Base-by-base conservation (phyloP, 2,888 invertebrate species). In the Pseudoips prasinana region DNA sequence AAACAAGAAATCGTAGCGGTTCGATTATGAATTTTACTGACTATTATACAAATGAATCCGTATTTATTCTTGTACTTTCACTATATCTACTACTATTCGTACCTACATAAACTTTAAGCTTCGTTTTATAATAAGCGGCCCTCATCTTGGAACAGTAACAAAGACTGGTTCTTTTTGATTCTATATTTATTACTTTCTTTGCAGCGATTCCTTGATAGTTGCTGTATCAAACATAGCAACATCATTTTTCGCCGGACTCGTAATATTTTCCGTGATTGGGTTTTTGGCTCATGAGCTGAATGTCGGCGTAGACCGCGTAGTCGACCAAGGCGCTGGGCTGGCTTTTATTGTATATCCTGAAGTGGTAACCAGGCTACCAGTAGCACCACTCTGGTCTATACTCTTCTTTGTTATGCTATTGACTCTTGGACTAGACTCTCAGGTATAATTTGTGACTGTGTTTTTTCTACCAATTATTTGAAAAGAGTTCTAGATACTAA, bases 341-440 rank as follows among this genome's bases (percentile, higher is more conserved):
- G 95, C 95, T 0, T 96, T 96, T 64, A 94, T 96, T 40, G 95
- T 95, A n/a, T 95, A 95, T 67, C 95, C 96, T 0, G 96, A 96
- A 80, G 92, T 93, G 39, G 93, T 96, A 1, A 92, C 95, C 0
- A 90, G 94, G 41, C 79, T 96, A 43, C 95, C 95, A 0, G 90
- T 95, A 1, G 92, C 96, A 0, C 95, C 95, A 1, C 85, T 96
- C 5, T 96, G 95, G 94, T 94, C 96, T 3, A 90, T 95, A 32
- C 85, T 95, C 2, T 95, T 95, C 82, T 95, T 95, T 73, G 90
- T 94, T 33, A 95, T 94, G 94, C 80, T 94, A 18, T 81, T 94
- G 31, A 94, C 94, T 0, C 85, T 94, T 29, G 94, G 94, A 25
- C 81, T 94, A 36, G 94, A 94, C 59, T 93, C 94, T 5, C 94